phyloP scores from a whole-genome alignment of 92 coral and sea anemone species.

The Umimayanthus chanpuru region DNA sequence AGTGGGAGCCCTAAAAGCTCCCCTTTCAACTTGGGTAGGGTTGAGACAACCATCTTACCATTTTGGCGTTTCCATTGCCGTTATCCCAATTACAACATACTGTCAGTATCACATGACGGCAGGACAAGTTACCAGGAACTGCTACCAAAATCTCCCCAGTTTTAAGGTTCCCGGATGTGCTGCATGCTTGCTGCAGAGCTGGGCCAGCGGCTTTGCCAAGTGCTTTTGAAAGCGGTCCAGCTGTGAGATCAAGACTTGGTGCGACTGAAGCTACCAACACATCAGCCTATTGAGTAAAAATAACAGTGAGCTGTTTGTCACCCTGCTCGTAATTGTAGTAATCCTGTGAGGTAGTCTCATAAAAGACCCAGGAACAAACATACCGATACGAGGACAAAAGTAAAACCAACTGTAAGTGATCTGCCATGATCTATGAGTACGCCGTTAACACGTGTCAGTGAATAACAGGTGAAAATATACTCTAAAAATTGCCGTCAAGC shows the following conservation, averaged over 20 bases:
- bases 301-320: not conserved
- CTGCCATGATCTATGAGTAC: too few species aligned
- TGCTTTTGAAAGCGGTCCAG: conserved; percentile 50
- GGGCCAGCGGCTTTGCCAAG: conserved; percentile 52
- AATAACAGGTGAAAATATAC: too few species aligned
- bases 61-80: conserved; percentile 37
- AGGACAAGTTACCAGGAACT: conserved; percentile 46
- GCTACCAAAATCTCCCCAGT: conserved; percentile 53
- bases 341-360: too few species aligned
- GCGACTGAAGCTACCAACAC: conserved; percentile 45
- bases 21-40: too few species aligned
- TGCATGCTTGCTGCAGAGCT: conserved; percentile 27
- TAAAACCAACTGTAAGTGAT: too few species aligned
- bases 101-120: conserved; percentile 62
- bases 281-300: conserved; percentile 43
- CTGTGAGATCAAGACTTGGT: conserved; percentile 39
- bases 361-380: too few species aligned
- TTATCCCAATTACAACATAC: conserved; percentile 65
- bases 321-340: too few species aligned
- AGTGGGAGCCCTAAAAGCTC: too few species aligned
- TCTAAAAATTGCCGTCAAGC: too few species aligned
- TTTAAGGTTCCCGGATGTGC: conserved; percentile 24
- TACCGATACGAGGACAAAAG: too few species aligned
- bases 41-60: conserved; percentile 33
- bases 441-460: too few species aligned